phyloP scores from a whole-genome alignment of 2,797 vertebrate species.

The Gobio occitaniae region DNA sequence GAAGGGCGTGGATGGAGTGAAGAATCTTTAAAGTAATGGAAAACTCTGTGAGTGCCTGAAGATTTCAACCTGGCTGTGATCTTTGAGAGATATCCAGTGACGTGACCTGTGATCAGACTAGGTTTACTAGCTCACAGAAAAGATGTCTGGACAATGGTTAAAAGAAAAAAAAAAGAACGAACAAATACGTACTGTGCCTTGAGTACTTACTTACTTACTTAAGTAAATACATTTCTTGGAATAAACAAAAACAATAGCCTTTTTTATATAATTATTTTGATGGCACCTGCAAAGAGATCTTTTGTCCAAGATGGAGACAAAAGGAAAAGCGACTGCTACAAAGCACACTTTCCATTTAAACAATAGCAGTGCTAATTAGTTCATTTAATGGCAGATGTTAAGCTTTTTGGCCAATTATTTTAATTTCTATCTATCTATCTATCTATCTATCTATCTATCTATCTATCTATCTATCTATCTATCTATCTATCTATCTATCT shows the following conservation, averaged over 20 bases:
- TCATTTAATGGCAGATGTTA: not conserved
- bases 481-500: too few species aligned
- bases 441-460: too few species aligned
- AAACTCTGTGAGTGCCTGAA: slow-evolving; percentile 22
- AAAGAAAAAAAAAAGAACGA: not conserved
- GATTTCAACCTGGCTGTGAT: slow-evolving; percentile 12
- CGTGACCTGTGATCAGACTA: not conserved
- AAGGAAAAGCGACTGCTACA: slow-evolving; percentile 6
- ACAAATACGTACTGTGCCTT: not conserved
- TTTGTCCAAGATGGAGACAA: slow-evolving; percentile 12
- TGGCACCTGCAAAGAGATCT: not conserved
- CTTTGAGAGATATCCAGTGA: not conserved
- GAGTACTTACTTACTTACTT: not conserved
- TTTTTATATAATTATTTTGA: not conserved
- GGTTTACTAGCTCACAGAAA: not conserved
- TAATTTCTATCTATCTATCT: not conserved
- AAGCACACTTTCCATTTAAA: not conserved
- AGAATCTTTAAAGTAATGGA: slow-evolving; percentile 29
- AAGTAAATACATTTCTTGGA: not conserved
- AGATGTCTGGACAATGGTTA: not conserved
- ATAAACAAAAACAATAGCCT: not conserved
- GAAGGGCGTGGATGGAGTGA: not conserved
- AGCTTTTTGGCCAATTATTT: not conserved
- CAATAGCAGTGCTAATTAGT: not conserved
- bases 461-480: too few species aligned